Evolutionary conservation across 2,888 invertebrate genomes (phyloP).

Genomic region (Drosophila kambysellisi): DNA sequence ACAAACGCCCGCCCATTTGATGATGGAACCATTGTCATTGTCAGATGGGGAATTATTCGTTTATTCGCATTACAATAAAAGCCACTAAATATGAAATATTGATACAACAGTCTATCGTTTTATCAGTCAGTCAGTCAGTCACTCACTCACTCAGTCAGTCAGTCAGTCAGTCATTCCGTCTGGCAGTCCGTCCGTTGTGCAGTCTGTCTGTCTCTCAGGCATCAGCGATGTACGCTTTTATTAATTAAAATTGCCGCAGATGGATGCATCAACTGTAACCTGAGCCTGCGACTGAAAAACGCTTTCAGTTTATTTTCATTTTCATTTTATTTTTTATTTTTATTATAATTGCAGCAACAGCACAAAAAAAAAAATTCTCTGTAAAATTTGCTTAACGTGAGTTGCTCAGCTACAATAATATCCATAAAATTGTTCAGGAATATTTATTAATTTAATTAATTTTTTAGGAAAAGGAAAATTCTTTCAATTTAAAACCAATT

Average conservation of each 20-base stretch:
- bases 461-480: not conserved
- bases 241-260: constrained; percentile 66
- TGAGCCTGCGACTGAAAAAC: constrained; percentile 37
- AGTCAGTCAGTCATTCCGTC: not conserved
- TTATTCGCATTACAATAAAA: constrained; percentile 53
- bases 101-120: constrained; percentile 28
- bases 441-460: not conserved
- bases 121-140: constrained; percentile 1
- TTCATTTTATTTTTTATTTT: not conserved
- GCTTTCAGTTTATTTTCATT: constrained; percentile 5
- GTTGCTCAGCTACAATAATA: no score
- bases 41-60: constrained; percentile 35
- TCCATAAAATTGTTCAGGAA: not conserved
- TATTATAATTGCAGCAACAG: not conserved
- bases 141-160: constrained; percentile 2
- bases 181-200: constrained; percentile 8
- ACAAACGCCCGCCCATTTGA: not conserved
- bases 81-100: constrained; percentile 74
- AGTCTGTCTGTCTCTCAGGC: constrained; percentile 12
- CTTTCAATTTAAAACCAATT: not conserved
- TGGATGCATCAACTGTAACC: constrained; percentile 34
- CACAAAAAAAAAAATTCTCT: not conserved
- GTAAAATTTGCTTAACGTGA: not conserved
- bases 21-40: constrained; percentile 42
- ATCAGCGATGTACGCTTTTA: constrained; percentile 47